phyloP scores from a whole-genome alignment of 2,888 invertebrate species.

The Hydropsyche betteni region DNA sequence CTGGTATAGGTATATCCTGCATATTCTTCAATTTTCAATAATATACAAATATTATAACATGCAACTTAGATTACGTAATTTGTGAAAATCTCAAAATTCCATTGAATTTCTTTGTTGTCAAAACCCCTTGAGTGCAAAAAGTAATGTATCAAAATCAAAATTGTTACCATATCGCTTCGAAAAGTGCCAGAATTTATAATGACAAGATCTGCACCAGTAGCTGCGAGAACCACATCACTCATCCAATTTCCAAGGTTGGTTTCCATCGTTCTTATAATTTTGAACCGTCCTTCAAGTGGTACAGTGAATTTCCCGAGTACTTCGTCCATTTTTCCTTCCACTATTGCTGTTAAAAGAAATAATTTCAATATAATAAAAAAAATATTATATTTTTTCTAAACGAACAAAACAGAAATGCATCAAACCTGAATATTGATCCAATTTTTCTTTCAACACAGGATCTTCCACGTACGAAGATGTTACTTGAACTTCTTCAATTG shows the following conservation, averaged over 20 bases:
- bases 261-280: conserved; percentile 80
- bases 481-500: conserved; percentile 76
- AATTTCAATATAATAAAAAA: too few species aligned
- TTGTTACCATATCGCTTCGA: conserved; percentile 72
- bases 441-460: conserved; percentile 71
- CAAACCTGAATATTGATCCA: conserved; percentile 74
- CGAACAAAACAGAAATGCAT: too few species aligned
- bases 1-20: too few species aligned
- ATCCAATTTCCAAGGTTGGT: conserved; percentile 91
- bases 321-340: conserved; percentile 85
- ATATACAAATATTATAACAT: too few species aligned
- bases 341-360: conserved; percentile 67
- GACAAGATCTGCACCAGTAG: conserved; percentile 86
- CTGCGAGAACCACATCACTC: conserved; percentile 82
- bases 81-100: neutral
- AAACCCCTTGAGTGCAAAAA: neutral
- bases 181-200: conserved; percentile 89
- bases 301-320: conserved; percentile 84
- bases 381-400: too few species aligned
- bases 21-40: neutral
- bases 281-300: conserved; percentile 88
- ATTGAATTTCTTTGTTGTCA: conserved; percentile 52
- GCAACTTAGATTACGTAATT: too few species aligned
- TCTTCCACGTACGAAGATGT: conserved; percentile 78
- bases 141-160: neutral